These are phyloP conservation scores for Puntigrus tetrazona DNA, from an alignment of 2,113 vertebrate genomes.

Conservation along the genomic window DNA sequence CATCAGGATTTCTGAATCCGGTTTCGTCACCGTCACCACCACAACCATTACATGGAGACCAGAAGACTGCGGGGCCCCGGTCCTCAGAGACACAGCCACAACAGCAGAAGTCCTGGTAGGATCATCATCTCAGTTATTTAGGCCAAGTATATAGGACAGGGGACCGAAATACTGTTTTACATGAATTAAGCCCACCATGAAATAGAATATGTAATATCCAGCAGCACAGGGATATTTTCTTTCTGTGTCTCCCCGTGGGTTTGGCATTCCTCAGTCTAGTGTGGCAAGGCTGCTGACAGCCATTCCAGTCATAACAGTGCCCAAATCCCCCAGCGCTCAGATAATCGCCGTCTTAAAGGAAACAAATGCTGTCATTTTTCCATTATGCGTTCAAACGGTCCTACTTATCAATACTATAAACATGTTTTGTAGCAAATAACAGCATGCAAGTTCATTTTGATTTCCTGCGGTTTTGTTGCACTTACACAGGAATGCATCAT, in stretches of 20 bases:
- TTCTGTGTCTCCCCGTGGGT: not conserved
- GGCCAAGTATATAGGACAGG: constrained; percentile 1
- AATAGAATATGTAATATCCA: not conserved
- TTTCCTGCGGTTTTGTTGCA: not conserved
- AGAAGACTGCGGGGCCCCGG: constrained; percentile 2
- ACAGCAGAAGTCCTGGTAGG: not conserved
- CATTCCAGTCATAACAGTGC: constrained; percentile 32
- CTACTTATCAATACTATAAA: not conserved
- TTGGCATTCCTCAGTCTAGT: constrained; percentile 1
- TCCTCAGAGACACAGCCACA: not conserved
- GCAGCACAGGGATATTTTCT: not conserved
- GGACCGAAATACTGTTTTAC: constrained; percentile 6
- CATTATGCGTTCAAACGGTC: not conserved
- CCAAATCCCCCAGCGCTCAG: not conserved
- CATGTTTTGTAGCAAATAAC: not conserved
- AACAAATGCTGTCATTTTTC: not conserved
- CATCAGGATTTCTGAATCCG: not conserved
- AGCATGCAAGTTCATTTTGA: not conserved
- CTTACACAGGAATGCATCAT: not conserved
- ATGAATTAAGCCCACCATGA: constrained; percentile 33
- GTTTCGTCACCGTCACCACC: not conserved
- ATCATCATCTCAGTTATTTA: constrained; percentile 1
- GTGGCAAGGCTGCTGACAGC: constrained; percentile 12
- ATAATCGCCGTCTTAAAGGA: constrained; percentile 1
- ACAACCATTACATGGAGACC: constrained; percentile 7